Evolutionary conservation across 2,888 invertebrate genomes (phyloP).

Genomic region (Apoda limacodes): DNA sequence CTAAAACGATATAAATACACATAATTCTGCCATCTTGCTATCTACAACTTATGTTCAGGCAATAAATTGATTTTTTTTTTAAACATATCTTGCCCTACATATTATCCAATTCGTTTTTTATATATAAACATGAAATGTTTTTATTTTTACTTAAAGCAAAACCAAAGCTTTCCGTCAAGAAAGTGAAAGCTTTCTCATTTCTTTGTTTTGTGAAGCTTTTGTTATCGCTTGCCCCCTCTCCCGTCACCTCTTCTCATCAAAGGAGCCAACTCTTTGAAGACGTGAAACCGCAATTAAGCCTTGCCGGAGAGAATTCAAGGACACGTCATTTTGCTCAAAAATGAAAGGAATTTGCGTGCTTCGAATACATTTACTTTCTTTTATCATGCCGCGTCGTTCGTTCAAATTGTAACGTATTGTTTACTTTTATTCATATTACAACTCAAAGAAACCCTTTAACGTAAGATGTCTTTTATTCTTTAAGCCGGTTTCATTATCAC

Average conservation of each 20-base stretch:
- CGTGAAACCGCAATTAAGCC: constrained; percentile 62
- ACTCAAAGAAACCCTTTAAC: constrained; percentile 37
- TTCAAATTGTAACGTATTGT: too few species aligned
- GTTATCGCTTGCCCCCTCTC: constrained; percentile 26
- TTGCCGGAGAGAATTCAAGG: constrained; percentile 59
- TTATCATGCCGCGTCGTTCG: too few species aligned
- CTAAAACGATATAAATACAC: too few species aligned
- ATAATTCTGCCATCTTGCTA: too few species aligned
- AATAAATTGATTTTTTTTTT: too few species aligned
- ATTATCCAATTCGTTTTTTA: background rate
- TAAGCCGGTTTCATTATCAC: too few species aligned
- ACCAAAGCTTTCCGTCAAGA: constrained; percentile 21
- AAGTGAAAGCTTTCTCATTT: constrained; percentile 38
- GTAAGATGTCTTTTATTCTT: too few species aligned
- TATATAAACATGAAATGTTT: background rate
- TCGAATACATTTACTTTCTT: constrained; percentile 50
- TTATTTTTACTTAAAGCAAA: background rate
- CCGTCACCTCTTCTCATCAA: constrained; percentile 35
- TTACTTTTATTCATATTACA: constrained; percentile 30
- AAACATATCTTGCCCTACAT: constrained; percentile 13
- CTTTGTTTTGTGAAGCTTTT: constrained; percentile 55
- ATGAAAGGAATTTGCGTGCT: constrained; percentile 45
- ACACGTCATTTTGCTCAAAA: constrained; percentile 46
- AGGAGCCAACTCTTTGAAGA: constrained; percentile 63
- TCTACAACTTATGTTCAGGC: too few species aligned